phyloP scores from a whole-genome alignment of 2,113 vertebrate species.

The Poecile atricapillus region DNA sequence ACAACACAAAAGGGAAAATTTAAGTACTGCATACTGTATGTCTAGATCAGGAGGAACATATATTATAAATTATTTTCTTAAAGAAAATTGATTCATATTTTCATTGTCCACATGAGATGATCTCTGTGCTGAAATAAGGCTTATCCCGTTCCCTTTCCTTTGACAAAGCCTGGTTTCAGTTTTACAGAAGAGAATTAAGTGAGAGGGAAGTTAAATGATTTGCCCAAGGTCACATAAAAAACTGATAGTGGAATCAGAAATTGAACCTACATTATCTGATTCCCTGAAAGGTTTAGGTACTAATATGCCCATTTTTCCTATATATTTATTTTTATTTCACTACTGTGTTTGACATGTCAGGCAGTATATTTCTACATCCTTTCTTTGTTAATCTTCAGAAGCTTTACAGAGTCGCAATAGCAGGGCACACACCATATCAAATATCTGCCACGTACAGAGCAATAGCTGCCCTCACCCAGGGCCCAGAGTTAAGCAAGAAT shows the following conservation, averaged over 20 bases:
- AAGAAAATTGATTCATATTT: not conserved
- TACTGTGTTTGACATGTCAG: not conserved
- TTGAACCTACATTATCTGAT: not conserved
- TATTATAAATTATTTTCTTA: not conserved
- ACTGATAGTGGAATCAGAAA: not conserved
- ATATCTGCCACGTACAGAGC: not conserved
- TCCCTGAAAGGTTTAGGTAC: not conserved
- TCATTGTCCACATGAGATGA: not conserved
- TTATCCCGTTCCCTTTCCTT: not conserved
- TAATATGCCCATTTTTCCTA: not conserved
- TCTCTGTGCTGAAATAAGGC: not conserved
- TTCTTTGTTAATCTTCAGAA: conserved; percentile 4
- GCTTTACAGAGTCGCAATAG: not conserved
- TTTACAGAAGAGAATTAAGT: not conserved
- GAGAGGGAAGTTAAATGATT: not conserved
- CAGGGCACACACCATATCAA: not conserved
- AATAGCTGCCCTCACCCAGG: not conserved
- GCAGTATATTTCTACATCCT: not conserved
- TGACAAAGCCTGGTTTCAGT: not conserved
- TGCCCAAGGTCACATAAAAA: not conserved
- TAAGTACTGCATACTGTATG: not conserved
- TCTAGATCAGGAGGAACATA: not conserved
- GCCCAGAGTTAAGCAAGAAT: not conserved
- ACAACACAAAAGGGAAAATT: not conserved
- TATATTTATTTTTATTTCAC: not conserved